Evolutionary conservation across 92 coral and sea anemone genomes (phyloP).

Genomic region (Muricea muricata): DNA sequence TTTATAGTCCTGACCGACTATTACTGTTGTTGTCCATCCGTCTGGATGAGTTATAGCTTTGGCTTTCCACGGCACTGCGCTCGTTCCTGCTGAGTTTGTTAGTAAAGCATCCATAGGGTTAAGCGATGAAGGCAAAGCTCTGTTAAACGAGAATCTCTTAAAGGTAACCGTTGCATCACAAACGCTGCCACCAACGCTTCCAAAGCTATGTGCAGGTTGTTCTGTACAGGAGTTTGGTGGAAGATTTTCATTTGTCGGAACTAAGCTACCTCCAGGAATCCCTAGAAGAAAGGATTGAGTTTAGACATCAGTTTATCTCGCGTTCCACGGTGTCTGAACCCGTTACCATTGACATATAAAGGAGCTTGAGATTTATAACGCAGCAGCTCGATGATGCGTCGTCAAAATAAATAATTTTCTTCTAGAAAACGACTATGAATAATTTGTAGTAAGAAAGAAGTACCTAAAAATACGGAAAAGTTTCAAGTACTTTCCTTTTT

Average conservation of each 20-base stretch:
- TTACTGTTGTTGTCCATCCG: constrained; percentile 86
- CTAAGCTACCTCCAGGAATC: constrained; percentile 73
- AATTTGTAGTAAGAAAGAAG: too few species aligned
- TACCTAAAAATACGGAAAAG: too few species aligned
- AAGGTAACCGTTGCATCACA: constrained; percentile 75
- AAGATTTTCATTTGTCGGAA: constrained; percentile 83
- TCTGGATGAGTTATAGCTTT: constrained; percentile 73
- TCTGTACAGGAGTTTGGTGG: constrained; percentile 80
- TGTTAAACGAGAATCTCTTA: constrained; percentile 86
- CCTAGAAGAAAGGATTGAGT: constrained; percentile 44
- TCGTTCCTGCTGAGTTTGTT: constrained; percentile 75
- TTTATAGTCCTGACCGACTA: constrained; percentile 75
- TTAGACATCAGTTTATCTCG: neutral
- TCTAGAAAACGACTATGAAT: too few species aligned
- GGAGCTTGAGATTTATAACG: too few species aligned
- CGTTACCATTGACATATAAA: too few species aligned
- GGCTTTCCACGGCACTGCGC: constrained; percentile 73
- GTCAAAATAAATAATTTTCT: too few species aligned
- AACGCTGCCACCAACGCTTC: constrained; percentile 68
- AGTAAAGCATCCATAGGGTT: constrained; percentile 69
- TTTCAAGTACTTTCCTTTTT: too few species aligned
- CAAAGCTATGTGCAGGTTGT: constrained; percentile 68
- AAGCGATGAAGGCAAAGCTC: constrained; percentile 70
- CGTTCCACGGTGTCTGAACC: too few species aligned
- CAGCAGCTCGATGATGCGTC: too few species aligned